phyloP scores from a whole-genome alignment of 1,140 invertebrate genomes.

The Pseudomyrmex gracilis region DNA sequence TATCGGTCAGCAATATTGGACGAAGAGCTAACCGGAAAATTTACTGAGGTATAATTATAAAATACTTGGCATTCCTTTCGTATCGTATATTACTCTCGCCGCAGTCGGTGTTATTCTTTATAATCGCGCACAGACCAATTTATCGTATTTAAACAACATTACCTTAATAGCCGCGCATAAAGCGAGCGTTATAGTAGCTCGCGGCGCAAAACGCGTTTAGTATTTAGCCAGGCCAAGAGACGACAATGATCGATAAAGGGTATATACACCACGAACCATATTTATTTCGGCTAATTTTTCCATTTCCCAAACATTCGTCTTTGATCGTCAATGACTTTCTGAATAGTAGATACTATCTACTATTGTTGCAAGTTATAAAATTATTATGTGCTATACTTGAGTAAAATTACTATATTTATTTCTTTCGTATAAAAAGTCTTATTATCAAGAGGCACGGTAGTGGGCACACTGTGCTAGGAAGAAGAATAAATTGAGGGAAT shows the following conservation, averaged over 20 bases:
- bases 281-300: constrained; percentile 16
- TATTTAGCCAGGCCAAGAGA: constrained; percentile 30
- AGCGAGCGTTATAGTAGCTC: constrained; percentile 39
- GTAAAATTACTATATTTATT: too few relatives aligned
- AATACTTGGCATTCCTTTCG: constrained; percentile 45
- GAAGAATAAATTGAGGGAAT: too few relatives aligned
- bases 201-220: constrained; percentile 31
- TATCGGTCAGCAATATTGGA: constrained; percentile 15
- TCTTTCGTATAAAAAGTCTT: too few relatives aligned
- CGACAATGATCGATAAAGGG: constrained; percentile 58
- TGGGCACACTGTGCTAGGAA: too few relatives aligned
- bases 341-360: too few relatives aligned
- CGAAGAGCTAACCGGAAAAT: constrained; percentile 17
- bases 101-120: constrained; percentile 50
- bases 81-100: constrained; percentile 44
- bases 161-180: constrained; percentile 48
- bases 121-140: constrained; percentile 51
- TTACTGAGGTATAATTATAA: constrained; percentile 25
- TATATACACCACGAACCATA: constrained; percentile 30
- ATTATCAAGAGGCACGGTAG: too few relatives aligned
- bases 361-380: too few relatives aligned
- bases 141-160: constrained; percentile 58
- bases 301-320: constrained; percentile 28
- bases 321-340: neutral
- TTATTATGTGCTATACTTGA: too few relatives aligned